phyloP scores from a whole-genome alignment of 1,140 invertebrate species.

The Drosophila busckii region DNA sequence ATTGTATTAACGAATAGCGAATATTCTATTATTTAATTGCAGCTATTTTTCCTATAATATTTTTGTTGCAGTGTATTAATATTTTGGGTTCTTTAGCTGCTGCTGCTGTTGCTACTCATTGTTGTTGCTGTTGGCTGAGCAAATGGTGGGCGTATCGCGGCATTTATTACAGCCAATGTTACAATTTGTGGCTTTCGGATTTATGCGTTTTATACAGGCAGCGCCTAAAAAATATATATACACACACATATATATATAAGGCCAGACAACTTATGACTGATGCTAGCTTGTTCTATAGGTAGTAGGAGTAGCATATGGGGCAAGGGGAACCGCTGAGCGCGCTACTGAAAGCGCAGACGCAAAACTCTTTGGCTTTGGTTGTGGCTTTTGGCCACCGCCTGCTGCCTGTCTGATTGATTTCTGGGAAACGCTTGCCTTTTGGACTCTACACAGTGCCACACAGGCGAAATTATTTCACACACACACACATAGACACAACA shows the following conservation, averaged over 20 bases:
- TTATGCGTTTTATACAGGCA: conserved; percentile 72
- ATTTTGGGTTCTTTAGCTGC: conserved; percentile 34
- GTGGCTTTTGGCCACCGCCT: conserved; percentile 12
- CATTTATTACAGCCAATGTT: conserved; percentile 79
- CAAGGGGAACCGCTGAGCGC: conserved; percentile 37
- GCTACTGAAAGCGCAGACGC: conserved; percentile 54
- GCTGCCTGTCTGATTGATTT: conserved; percentile 74
- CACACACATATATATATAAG: neutral
- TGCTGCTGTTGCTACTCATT: conserved; percentile 15
- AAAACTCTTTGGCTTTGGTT: conserved; percentile 3
- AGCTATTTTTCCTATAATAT: no score
- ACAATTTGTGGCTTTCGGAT: conserved; percentile 76
- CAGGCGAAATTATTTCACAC: no score
- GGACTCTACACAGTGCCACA: conserved; percentile 28
- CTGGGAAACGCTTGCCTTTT: no score
- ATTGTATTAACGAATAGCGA: no score
- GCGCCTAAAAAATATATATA: conserved; percentile 31
- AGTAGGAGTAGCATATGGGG: neutral
- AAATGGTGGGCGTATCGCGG: conserved; percentile 77
- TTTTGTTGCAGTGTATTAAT: no score
- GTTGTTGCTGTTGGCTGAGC: conserved; percentile 35
- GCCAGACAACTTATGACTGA: conserved; percentile 64
- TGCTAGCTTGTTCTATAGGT: no score
- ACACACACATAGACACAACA: conserved; percentile 40
- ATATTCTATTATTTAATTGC: no score